Percentiles rank a stretch among this genome's conserved stretches.
Conservation (phyloP, 92 coral and sea anemone genomes). For the Epizoanthus scotinus region DNA sequence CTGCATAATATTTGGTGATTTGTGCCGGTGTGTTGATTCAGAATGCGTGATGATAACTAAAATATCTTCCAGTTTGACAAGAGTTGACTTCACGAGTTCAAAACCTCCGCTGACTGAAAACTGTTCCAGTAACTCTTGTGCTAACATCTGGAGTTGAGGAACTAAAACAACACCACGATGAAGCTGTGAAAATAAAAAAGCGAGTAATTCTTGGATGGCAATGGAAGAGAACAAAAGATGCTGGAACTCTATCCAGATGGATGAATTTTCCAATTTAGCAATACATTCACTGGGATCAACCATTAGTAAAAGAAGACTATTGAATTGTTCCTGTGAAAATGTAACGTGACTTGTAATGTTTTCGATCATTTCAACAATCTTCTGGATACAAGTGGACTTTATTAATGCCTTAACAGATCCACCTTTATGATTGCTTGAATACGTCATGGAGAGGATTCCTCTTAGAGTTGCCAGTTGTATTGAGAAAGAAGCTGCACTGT, state of each 20-base stretch:
- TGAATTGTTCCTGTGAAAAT: slow-evolving; percentile 49
- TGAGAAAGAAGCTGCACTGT: slow-evolving; percentile 42
- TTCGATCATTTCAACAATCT: slow-evolving; percentile 52
- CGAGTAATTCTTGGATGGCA: slow-evolving; percentile 57
- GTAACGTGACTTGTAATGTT: slow-evolving; percentile 4
- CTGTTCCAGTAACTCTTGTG: slow-evolving; percentile 78
- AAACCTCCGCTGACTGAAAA: slow-evolving; percentile 66
- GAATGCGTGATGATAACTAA: background rate
- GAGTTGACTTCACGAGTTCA: slow-evolving; percentile 51
- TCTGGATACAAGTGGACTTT: slow-evolving; percentile 56
- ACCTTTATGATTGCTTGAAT: slow-evolving; percentile 58
- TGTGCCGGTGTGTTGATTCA: background rate
- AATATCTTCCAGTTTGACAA: slow-evolving; percentile 65
- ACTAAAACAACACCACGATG: slow-evolving; percentile 71
- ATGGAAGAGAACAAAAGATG: slow-evolving; percentile 51
- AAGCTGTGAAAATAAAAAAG: slow-evolving; percentile 60
- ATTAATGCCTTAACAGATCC: slow-evolving; percentile 72
- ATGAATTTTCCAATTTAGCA: background rate
- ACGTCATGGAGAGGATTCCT: slow-evolving; percentile 57
- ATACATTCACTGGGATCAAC: background rate
- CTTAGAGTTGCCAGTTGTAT: slow-evolving; percentile 62
- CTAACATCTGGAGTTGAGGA: slow-evolving; percentile 64
- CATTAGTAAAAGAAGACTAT: slow-evolving; percentile 29
- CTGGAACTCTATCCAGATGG: slow-evolving; percentile 63
- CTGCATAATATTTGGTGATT: slow-evolving; percentile 1